These are phyloP conservation scores for Hucho hucho DNA, from an alignment of 2,113 vertebrate species.

Conservation along the genomic window DNA sequence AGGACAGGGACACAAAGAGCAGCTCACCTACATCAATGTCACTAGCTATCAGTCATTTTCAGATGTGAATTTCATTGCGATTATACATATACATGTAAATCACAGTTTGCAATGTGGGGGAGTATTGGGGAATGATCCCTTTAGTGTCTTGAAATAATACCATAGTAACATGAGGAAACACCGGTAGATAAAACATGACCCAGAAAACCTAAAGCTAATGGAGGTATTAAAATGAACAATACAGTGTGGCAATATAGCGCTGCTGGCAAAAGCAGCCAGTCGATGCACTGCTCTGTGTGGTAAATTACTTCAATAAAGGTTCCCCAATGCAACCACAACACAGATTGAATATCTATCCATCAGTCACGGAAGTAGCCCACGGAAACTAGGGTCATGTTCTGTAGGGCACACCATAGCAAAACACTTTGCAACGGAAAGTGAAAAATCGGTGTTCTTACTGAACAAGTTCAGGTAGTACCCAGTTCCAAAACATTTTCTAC, in stretches of 20 bases:
- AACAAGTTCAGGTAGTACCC: too few relatives aligned
- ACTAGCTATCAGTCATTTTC: neutral
- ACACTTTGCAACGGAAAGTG: too few relatives aligned
- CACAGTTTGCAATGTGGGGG: conserved; percentile 27
- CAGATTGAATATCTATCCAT: conserved; percentile 26
- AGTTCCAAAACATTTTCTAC: too few relatives aligned
- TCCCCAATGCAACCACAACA: neutral
- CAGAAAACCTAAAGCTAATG: conserved; percentile 38
- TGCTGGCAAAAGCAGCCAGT: conserved; percentile 12
- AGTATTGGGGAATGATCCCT: conserved; percentile 14
- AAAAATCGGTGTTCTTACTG: too few relatives aligned
- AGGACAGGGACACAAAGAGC: neutral
- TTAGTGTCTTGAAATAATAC: neutral
- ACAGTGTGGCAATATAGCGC: conserved; percentile 38
- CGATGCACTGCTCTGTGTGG: conserved; percentile 46
- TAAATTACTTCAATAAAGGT: conserved; percentile 63
- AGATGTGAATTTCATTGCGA: neutral
- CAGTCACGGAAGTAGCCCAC: conserved; percentile 57
- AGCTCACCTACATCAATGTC: neutral
- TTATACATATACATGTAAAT: conserved; percentile 22
- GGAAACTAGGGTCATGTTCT: conserved; percentile 15
- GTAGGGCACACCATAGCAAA: too few relatives aligned
- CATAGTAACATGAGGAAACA: neutral
- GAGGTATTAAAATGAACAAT: conserved; percentile 49
- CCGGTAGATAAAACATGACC: neutral